Base-by-base conservation (phyloP, 2,888 invertebrate genomes). In the Drosophila fulvimacula region DNA sequence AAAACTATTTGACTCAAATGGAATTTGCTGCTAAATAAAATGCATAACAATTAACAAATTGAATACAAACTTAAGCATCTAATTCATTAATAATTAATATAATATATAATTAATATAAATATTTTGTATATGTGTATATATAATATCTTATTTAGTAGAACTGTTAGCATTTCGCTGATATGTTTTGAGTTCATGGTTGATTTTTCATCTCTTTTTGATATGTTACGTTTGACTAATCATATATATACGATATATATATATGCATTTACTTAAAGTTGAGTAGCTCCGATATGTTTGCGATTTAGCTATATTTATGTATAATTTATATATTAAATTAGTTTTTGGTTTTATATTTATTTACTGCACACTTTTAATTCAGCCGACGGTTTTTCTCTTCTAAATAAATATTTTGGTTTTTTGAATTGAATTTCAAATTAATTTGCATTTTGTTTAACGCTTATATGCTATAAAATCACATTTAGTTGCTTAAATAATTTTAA, bases 101-200 rank as follows among this genome's bases (percentile, higher is more conserved):
- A 52, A 46, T 52, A 6, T 24, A 36, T 48, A 24, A 19, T 39
- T 46, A 34, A 38, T 62, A 30, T 48, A 48, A 46, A 30, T 30
- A 32, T 48, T 5, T 30, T 21, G 24, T 55, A 32, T 69, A 41
- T 71, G 32, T 67, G 21, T 64, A 42, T 63, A 34, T 51, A 27
- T 39, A 55, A 52, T 77, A 49, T 38, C 74, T 72, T 70, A 74
- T 6, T 9, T 57, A 53, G 32, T 39, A 60, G 60, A 57, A 48
- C 32, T 59, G 51, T 49, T 42, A 65, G 63, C 55, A 36, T 58
- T 76, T 73, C 56, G 65, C 84, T 91, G 91, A 91, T 91, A 91
- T 91, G 91, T 91, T 85, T 90, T 76, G 90, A 90, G 91, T 91
- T 91, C 90, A 85, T 90, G 91, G 91, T 88, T 91, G 88, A 59